Base-by-base conservation (phyloP, 2,797 vertebrate species). In the Cynodonichthys magdalenae region DNA sequence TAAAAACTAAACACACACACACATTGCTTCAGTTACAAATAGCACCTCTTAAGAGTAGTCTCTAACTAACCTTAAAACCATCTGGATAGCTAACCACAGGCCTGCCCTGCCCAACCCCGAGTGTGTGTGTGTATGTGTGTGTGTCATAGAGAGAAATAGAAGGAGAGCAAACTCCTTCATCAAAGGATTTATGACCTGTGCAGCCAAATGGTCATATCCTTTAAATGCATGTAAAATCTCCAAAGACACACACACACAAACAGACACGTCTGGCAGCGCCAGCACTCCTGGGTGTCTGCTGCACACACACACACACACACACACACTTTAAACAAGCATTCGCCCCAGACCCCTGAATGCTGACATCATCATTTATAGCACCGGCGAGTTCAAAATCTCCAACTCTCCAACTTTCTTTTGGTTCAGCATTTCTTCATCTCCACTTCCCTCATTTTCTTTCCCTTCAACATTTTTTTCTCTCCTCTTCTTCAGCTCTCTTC, bases 51-150 rank as follows among this genome's bases (percentile, higher is more conserved):
- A 63, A 86, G 75, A 70, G 34, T 68, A 89, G 80, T 87, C 87
- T 92, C 76, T 90, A 90, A 90, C 86, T 92, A 90, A 90, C 86
- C 86, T 85, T 87, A 87, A 88, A 92, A 88, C 85, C 89, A 90
- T 90, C 87, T 92, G 90, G 90, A 84, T 63, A 34, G 78, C 83
- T 83, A 84, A 90, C 90, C 90, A 61, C 83, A 49, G 71, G 69
- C 75, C 63, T 74, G 90, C 87, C 90, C 90, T 83, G 85, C 90
- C 90, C 88, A 87, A 68, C 53, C 70, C 57, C 63, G 57, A 44
- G 44, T 44, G 57, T 29, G 60, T 47, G 59, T 49, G 41, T 34
- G 39, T 31, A 47, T 49, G 52, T 24, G 59, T 24, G 63, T 47
- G 62, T 48, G 48, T 45, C 49, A 41, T 15, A 54, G 29, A 28